Base-by-base conservation (phyloP, 2,888 invertebrate genomes). In the Monoplex corrugatus region DNA sequence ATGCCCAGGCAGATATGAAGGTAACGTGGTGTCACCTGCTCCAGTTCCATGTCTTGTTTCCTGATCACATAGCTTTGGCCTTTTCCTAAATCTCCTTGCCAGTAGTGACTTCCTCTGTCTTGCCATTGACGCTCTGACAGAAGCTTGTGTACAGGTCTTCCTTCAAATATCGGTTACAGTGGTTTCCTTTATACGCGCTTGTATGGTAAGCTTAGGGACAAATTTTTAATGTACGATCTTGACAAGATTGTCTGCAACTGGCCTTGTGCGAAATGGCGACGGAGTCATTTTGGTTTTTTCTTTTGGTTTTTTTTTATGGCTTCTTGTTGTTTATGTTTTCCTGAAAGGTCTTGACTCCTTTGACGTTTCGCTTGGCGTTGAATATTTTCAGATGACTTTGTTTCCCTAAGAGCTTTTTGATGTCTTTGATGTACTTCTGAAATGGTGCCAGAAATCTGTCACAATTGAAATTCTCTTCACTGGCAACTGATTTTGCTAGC, bases 111-210 rank as follows among this genome's bases (percentile, higher is more conserved):
- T 85, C 57, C 0, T 19, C 28, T 50, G 85, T 32, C 19, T 85
- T 57, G 0, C 38, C 57, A 16, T 16, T 38, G 28, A 85, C 57
- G 35, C 85, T 85, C 35, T 85, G 50, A 44, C 57, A 38, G 57
- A 85, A 8, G 50, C 28, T 35, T 57, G 19, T 85, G 63, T 57
- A 63, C n/a, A 85, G 57, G 0, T 32, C 16, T 38, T 35, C n/a
- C 28, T 85, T 50, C 38, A 85, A 38, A 16, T 87, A 87, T 44
- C 82, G 80, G 50, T 82, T 28, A 63, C 80, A 80, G 63, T 87
- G 87, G 40, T 87, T 87, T 19, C 87, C 87, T 16, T 63, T n/a
- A 28, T 82, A 82, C 6, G 87, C 78, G 40, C 80, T 50, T n/a
- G 75, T 35, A 43, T 87, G 82, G 44, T 82, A 57, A 10, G 82